phyloP scores from a whole-genome alignment of 2,888 invertebrate genomes.

The Archips crataeganus region DNA sequence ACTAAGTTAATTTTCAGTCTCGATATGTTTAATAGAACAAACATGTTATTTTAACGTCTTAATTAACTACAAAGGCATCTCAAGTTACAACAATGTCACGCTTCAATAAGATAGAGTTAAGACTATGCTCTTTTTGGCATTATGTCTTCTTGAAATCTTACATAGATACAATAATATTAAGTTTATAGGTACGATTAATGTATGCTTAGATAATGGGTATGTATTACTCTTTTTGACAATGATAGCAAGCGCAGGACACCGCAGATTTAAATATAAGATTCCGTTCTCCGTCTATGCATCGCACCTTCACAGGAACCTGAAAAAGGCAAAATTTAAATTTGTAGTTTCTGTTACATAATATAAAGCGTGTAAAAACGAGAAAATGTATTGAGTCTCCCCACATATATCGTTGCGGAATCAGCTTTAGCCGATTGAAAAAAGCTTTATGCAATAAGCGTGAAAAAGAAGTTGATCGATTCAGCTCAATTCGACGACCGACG shows the following conservation, averaged over 20 bases:
- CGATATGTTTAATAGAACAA: slow-evolving; percentile 54
- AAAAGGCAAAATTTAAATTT: slow-evolving; percentile 52
- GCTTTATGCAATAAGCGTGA: too few relatives aligned
- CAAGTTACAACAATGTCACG: slow-evolving; percentile 33
- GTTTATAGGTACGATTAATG: neutral
- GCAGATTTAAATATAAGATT: slow-evolving; percentile 94
- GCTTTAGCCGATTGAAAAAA: too few relatives aligned
- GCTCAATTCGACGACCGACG: too few relatives aligned
- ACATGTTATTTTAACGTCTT: neutral
- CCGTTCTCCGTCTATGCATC: slow-evolving; percentile 92
- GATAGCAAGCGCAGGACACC: slow-evolving; percentile 92
- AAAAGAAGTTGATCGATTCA: too few relatives aligned
- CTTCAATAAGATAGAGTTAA: slow-evolving; percentile 17
- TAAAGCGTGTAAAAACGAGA: too few relatives aligned
- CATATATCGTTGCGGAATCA: too few relatives aligned
- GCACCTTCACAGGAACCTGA: slow-evolving; percentile 91
- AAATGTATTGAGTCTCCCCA: too few relatives aligned
- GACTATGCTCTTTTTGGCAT: neutral
- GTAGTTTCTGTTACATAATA: neutral
- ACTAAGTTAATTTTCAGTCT: neutral
- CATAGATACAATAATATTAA: neutral
- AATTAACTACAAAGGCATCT: slow-evolving; percentile 23
- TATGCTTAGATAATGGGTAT: neutral
- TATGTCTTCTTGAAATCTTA: slow-evolving; percentile 6
- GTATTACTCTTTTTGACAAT: slow-evolving; percentile 91